Conservation (phyloP, 2,113 vertebrate genomes). For the Entelurus aequoreus region DNA sequence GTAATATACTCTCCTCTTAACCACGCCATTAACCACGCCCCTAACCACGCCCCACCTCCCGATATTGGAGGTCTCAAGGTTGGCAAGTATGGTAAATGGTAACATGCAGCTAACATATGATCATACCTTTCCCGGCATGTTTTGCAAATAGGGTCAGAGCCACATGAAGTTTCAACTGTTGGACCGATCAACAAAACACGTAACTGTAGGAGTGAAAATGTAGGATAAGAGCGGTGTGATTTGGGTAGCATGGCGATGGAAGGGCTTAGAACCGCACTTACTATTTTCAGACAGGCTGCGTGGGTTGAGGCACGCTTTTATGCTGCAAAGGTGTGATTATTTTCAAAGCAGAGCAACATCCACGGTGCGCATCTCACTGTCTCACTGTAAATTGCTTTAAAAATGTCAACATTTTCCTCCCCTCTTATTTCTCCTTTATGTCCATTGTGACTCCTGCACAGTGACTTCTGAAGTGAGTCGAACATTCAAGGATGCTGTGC, state of each 20-base stretch:
- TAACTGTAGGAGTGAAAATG: constrained; percentile 24
- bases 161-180: constrained; percentile 18
- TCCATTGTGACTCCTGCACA: constrained; percentile 27
- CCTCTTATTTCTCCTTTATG: constrained; percentile 29
- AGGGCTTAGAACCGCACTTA: constrained; percentile 46
- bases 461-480: constrained; percentile 42
- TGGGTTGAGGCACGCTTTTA: constrained; percentile 65
- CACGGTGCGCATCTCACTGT: constrained; percentile 26
- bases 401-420: constrained; percentile 18
- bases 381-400: constrained; percentile 49
- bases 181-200: constrained; percentile 32
- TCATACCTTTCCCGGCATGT: constrained; percentile 19
- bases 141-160: constrained; percentile 15
- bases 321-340: constrained; percentile 64
- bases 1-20: no score
- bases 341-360: constrained; percentile 56
- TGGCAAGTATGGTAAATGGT: no score
- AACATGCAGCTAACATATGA: constrained; percentile 26
- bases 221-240: constrained; percentile 50
- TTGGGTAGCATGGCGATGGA: constrained; percentile 29
- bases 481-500: constrained; percentile 21
- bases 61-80: no score
- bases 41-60: no score
- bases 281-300: constrained; percentile 64
- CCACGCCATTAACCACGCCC: no score